Base-by-base conservation (phyloP, 2,888 invertebrate species). In the Drosophila neonasuta region DNA sequence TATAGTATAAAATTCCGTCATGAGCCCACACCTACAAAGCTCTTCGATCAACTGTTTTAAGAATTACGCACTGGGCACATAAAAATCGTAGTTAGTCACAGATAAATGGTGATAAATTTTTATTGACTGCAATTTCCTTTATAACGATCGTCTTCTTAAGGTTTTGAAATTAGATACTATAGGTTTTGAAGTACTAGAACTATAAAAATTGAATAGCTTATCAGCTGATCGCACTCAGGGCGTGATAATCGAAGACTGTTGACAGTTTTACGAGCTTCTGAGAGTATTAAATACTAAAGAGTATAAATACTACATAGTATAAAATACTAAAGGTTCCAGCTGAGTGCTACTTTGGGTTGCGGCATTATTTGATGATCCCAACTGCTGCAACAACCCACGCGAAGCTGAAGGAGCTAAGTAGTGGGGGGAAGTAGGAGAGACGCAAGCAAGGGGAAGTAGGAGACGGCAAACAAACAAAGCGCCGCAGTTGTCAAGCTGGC, bases 401-500 rank as follows among this genome's bases (percentile, higher is more conserved):
- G 17, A 29, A 9, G 4, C 8, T 9, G 44, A 1, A 39, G 45
- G 32, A 44, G 54, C 36, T n/a, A 29, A 5, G 30, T 4, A 36
- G 2, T 2, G 13, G 24, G 13, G 24, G 4, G 11, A 32, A 8
- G 7, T 6, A 0, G 10, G 17, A 4, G 29, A 24, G 3, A 2
- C 24, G 7, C 8, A 49, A 13, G 17, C 46, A 8, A n/a, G 39
- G 11, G 32, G 9, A 13, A 30, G 17, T 24, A 24, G 30, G 41
- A 64, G 61, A 59, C 49, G 63, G 59, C 64, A 60, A 41, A 59
- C 62, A 79, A 79, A 80, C 83, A 85, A 85, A 82, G 86, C 79
- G 68, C 74, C 80, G 86, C 86, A 72, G 70, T 85, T 82, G 80
- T 85, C 68, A 72, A 63, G 64, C 56, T n/a, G 56, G 17, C 60